These are phyloP conservation scores for Hyperoodon ampullatus DNA, from an alignment of 2,113 vertebrate species.

Conservation along the genomic window DNA sequence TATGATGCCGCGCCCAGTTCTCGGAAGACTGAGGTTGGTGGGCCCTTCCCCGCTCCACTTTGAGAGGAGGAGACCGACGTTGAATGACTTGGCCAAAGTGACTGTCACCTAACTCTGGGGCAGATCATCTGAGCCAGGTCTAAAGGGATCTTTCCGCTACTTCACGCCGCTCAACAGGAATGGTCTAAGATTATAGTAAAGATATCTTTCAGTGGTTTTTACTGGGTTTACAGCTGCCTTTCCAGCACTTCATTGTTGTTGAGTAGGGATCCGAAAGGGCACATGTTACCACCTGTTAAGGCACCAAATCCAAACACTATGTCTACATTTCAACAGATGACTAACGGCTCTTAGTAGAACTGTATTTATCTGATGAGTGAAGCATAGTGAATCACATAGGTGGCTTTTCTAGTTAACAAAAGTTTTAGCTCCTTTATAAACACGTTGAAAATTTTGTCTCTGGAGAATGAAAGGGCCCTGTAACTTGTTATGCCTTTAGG, in stretches of 20 bases:
- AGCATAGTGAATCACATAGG: neutral
- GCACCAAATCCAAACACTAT: neutral
- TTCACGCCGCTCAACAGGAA: neutral
- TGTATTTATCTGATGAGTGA: neutral
- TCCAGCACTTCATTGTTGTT: neutral
- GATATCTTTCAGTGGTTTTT: neutral
- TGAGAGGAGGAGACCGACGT: neutral
- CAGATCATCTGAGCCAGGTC: neutral
- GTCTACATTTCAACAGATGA: neutral
- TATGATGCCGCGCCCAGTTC: neutral
- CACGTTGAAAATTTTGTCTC: neutral
- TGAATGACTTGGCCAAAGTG: neutral
- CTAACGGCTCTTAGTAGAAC: neutral
- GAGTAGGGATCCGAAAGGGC: neutral
- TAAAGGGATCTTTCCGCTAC: neutral
- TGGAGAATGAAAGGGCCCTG: neutral
- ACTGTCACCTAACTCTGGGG: neutral
- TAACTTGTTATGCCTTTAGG: neutral
- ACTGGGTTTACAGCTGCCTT: neutral
- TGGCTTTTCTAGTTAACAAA: neutral
- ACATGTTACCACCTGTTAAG: neutral
- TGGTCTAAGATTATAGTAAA: neutral
- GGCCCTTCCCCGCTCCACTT: neutral
- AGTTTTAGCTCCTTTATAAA: neutral
- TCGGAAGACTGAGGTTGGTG: neutral